Evolutionary conservation across 2,113 vertebrate species (phyloP).

Genomic region (Felis catus): F.catus_Fca126_mat1.0 CM031418.1:120863001-120863500

Average conservation of each 20-base stretch:
- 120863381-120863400: neutral
- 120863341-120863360: no score
- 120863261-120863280: neutral
- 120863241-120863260: neutral
- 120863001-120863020: neutral
- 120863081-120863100: neutral
- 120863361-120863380: neutral
- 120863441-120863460: neutral
- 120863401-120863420: neutral
- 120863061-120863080: neutral
- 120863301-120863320: no score
- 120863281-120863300: neutral
- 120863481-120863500: neutral
- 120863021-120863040: neutral
- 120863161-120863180: neutral
- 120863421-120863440: neutral
- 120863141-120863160: neutral
- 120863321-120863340: neutral
- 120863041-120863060: neutral
- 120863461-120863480: neutral
- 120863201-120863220: neutral
- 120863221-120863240: neutral
- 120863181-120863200: neutral
- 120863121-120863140: neutral
- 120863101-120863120: neutral